These are phyloP conservation scores for Dorcus hopei DNA, from an alignment of 2,888 invertebrate genomes.

Conservation along the genomic window DNA sequence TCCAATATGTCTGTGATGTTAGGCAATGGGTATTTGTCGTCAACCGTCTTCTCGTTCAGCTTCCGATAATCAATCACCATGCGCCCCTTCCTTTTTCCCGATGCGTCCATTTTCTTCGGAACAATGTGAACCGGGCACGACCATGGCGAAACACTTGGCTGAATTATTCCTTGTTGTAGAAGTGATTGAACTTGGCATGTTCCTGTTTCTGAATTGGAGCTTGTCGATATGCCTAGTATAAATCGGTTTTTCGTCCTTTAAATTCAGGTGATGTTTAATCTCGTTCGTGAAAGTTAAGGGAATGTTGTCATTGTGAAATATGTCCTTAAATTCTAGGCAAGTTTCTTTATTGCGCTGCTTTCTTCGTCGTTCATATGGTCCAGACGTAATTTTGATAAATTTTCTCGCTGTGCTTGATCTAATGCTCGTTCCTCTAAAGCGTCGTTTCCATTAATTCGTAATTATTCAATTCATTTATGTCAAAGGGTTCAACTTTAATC, in stretches of 20 bases:
- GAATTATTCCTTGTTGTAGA: conserved; percentile 20
- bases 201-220: conserved; percentile 28
- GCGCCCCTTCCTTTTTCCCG: conserved; percentile 23
- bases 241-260: conserved; percentile 20
- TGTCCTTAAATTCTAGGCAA: conserved; percentile 17
- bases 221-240: conserved; percentile 26
- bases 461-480: neutral
- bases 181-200: conserved; percentile 19
- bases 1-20: conserved; percentile 34
- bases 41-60: conserved; percentile 31
- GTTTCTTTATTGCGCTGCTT: neutral
- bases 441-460: neutral
- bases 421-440: no score
- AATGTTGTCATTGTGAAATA: conserved; percentile 20
- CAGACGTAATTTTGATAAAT: neutral
- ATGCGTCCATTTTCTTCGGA: conserved; percentile 22
- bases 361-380: conserved; percentile 10
- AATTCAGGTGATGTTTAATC: conserved; percentile 24
- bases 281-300: conserved; percentile 17
- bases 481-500: no score
- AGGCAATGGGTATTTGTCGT: conserved; percentile 33
- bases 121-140: conserved; percentile 23
- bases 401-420: neutral
- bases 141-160: conserved; percentile 18
- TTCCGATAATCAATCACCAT: conserved; percentile 26